Evolutionary conservation across 2,113 vertebrate genomes (phyloP).

Genomic region (Sorex araneus): DNA sequence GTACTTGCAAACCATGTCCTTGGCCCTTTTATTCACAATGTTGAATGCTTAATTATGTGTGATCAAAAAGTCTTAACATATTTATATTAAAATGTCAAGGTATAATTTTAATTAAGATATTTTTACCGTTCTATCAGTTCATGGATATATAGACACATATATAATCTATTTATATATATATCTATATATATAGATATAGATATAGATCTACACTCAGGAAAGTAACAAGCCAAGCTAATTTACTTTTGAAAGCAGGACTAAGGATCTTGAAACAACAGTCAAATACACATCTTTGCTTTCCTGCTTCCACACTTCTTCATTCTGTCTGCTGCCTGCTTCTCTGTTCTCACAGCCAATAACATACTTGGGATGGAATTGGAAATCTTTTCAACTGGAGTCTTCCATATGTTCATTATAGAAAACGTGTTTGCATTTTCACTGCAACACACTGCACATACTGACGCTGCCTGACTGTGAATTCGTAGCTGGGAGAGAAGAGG

Average conservation of each 20-base stretch:
- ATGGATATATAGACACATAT: background rate
- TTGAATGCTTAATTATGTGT: background rate
- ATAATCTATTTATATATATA: no score
- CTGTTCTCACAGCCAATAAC: constrained; percentile 79
- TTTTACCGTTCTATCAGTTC: background rate
- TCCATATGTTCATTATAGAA: constrained; percentile 87
- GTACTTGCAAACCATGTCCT: no score
- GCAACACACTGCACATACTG: constrained; percentile 79
- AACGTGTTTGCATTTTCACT: constrained; percentile 85
- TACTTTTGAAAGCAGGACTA: constrained; percentile 47
- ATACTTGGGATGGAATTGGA: constrained; percentile 78
- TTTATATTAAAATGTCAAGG: constrained; percentile 53
- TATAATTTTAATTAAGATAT: constrained; percentile 46
- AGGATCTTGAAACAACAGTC: constrained; percentile 66
- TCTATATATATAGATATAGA: no score
- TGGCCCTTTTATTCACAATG: no score
- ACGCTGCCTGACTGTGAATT: constrained; percentile 84
- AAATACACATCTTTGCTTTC: constrained; percentile 65
- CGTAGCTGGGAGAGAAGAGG: constrained; percentile 77
- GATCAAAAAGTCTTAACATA: constrained; percentile 23
- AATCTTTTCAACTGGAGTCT: constrained; percentile 83
- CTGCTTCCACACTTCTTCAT: constrained; percentile 75
- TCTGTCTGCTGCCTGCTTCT: constrained; percentile 81
- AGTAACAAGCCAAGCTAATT: background rate
- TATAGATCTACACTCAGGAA: background rate